Base-by-base conservation (phyloP, 2,113 vertebrate genomes). In the Barbus barbus region DNA sequence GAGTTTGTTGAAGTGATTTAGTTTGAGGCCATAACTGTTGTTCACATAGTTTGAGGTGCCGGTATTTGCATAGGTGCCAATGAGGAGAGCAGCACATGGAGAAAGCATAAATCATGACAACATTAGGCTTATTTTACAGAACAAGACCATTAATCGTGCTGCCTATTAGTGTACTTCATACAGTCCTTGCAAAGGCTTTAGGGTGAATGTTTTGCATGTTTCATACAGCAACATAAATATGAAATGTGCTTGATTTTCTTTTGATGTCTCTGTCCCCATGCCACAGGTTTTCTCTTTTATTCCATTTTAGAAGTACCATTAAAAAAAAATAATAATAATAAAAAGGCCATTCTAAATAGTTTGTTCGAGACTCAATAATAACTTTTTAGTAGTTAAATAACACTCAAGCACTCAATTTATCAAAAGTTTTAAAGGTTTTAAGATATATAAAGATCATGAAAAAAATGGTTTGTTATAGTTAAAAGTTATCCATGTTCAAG, bases 21-120 rank as follows among this genome's bases (percentile, higher is more conserved):
- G 77, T 79, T 63, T 79, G 36, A 79, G 33, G 58, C 16, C 5
- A 2, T 63, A 80, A 75, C 16, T 12, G 78, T 33, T 63, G 16
- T 33, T 80, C 44, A 44, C 24, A 28, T 65, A 38, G 20, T 48
- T 53, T 51, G 44, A 82, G 63, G 65, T 71, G 31, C 41, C 44
- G 11, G 79, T 71, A 82, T 82, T 82, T 82, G 79, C 65, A 56
- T 82, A 82, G 90, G 89, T 88, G 83, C 88, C 89, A 93, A 93
- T 92, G 91, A 91, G 86, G 88, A 91, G 90, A 89, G 90, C 86
- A 85, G 87, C 87, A 90, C 87, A 82, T 88, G 87, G 87, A 91
- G 86, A 90, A 91, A 90, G 90, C 93, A 94, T 95, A 94, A 93
- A 93, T 94, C 93, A 93, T 91, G 89, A 89, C 93, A 94, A 92